These are phyloP conservation scores for Siniperca knerii DNA, from an alignment of 2,113 vertebrate species.

Conservation along the genomic window DNA sequence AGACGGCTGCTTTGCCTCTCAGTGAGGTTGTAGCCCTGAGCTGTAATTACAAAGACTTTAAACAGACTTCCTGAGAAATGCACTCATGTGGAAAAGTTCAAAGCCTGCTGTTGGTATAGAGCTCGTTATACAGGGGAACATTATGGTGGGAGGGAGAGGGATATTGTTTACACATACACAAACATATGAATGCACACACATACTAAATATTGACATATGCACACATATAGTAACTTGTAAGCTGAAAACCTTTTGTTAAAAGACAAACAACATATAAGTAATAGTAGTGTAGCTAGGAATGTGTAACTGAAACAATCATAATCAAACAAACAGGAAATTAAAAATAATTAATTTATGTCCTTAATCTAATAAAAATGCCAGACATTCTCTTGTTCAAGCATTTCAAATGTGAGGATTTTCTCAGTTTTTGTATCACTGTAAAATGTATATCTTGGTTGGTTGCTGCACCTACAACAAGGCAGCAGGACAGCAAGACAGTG, in stretches of 20 bases:
- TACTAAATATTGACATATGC: not conserved
- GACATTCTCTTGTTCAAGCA: not conserved
- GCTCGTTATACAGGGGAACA: constrained; percentile 40
- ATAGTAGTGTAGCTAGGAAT: not conserved
- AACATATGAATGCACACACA: not conserved
- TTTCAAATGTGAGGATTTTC: not conserved
- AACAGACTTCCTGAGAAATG: constrained; percentile 74
- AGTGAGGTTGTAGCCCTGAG: constrained; percentile 65
- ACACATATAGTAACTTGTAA: not conserved
- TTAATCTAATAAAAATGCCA: no score
- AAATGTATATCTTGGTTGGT: not conserved
- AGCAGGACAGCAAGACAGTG: constrained; percentile 26
- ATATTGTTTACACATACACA: constrained; percentile 33
- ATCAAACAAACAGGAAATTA: not conserved
- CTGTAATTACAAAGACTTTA: constrained; percentile 79
- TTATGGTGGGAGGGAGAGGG: not conserved
- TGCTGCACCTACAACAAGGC: not conserved
- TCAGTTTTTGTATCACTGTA: not conserved
- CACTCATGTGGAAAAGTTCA: constrained; percentile 74
- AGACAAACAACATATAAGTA: not conserved
- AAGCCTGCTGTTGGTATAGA: constrained; percentile 57
- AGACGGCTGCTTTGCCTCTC: constrained; percentile 60
- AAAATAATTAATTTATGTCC: not conserved
- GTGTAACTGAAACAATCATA: not conserved
- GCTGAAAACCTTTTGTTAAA: not conserved